These are phyloP conservation scores for Ceuthmochares aereus DNA, from an alignment of 2,113 vertebrate species.

Conservation along the genomic window DNA sequence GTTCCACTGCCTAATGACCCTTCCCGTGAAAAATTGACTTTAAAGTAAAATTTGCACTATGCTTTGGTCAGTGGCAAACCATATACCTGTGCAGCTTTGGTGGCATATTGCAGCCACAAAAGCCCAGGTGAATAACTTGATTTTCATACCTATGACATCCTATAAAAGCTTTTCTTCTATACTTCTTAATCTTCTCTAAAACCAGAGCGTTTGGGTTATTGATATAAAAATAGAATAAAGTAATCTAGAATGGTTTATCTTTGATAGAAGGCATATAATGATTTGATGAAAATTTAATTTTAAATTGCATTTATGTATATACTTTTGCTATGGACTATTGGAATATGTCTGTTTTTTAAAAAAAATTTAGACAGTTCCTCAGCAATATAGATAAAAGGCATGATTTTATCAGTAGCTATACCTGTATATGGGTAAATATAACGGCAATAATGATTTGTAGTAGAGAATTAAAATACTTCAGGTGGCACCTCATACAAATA, in stretches of 20 bases:
- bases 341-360: neutral
- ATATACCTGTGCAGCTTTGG: neutral
- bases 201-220: accelerated
- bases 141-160: neutral
- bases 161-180: too few species aligned
- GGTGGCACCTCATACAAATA: neutral
- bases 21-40: too few species aligned
- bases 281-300: neutral
- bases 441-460: neutral
- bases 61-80: neutral
- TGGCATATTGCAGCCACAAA: neutral
- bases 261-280: neutral
- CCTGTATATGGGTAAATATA: too few species aligned
- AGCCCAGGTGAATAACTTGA: accelerated
- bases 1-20: too few species aligned
- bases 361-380: neutral
- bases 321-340: neutral
- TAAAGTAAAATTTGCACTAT: neutral
- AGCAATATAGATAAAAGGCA: neutral
- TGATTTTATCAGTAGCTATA: neutral
- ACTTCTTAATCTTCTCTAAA: neutral
- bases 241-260: neutral
- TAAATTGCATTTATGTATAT: neutral
- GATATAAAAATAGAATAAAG: neutral
- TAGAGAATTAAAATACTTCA: neutral